phyloP scores from a whole-genome alignment of 2,113 vertebrate genomes.

The Dendrocopos noguchii region DNA sequence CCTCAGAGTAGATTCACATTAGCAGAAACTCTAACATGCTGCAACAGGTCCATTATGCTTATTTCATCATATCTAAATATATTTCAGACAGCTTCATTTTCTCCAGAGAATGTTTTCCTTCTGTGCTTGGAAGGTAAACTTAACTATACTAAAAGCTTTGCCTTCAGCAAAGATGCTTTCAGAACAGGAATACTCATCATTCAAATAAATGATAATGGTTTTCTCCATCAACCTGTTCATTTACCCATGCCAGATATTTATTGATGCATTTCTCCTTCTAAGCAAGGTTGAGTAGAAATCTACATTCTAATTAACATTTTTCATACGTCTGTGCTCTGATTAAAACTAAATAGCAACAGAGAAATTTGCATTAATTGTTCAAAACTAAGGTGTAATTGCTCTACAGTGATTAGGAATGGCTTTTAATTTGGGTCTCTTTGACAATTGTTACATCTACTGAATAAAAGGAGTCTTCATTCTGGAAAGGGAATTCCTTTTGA shows the following conservation, averaged over 20 bases:
- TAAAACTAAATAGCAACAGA: conserved; percentile 39
- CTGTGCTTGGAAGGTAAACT: conserved; percentile 15
- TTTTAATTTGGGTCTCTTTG: conserved; percentile 13
- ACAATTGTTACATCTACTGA: background rate
- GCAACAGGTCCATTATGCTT: background rate
- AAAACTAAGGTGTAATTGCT: conserved; percentile 32
- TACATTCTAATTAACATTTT: conserved; percentile 45
- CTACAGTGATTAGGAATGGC: background rate
- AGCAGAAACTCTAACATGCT: background rate
- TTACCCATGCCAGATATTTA: conserved; percentile 43
- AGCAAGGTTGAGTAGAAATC: conserved; percentile 41
- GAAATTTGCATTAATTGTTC: conserved; percentile 46
- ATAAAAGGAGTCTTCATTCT: background rate
- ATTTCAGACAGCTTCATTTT: conserved; percentile 30
- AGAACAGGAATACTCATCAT: conserved; percentile 24
- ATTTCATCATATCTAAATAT: conserved; percentile 26
- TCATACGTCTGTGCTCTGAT: conserved; percentile 16
- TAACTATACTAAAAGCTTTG: conserved; percentile 44
- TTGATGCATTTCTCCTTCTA: conserved; percentile 34
- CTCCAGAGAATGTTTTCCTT: conserved; percentile 2
- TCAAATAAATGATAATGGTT: conserved; percentile 33
- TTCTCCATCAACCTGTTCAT: conserved; percentile 40
- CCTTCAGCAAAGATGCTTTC: conserved; percentile 45
- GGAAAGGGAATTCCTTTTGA: background rate
- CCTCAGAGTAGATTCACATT: background rate